Conservation (phyloP, 2,888 invertebrate genomes). For the Ommatoiulus sabulosus region DNA sequence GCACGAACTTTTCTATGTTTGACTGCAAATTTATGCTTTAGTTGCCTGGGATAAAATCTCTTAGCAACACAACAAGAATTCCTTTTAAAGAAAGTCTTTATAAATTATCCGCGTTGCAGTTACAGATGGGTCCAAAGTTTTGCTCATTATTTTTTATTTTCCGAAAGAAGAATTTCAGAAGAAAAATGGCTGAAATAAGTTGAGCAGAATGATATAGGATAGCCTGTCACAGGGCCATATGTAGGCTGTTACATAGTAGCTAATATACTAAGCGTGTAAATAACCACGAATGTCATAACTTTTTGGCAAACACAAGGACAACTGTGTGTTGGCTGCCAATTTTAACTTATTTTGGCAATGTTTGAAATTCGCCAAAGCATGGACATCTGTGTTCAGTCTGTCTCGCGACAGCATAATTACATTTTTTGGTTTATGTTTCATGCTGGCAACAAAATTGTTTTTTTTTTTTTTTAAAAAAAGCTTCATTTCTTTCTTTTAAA, state of each 20-base stretch:
- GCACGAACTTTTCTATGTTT: too few species aligned
- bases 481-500: background rate
- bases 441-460: background rate
- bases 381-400: background rate
- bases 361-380: background rate
- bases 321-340: background rate
- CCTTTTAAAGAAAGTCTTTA: too few species aligned
- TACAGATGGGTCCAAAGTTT: background rate
- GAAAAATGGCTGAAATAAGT: constrained; percentile 29
- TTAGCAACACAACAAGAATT: too few species aligned
- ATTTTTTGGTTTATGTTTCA: background rate
- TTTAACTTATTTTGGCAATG: constrained; percentile 23
- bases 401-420: background rate
- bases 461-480: too few species aligned
- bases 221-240: background rate
- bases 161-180: background rate
- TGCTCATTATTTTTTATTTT: background rate
- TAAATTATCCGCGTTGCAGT: too few species aligned
- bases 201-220: background rate
- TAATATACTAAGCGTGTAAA: constrained; percentile 18
- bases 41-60: too few species aligned
- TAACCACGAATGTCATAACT: constrained; percentile 1
- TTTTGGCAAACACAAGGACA: background rate
- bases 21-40: too few species aligned
- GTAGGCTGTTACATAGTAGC: background rate